Evolutionary conservation across 2,888 invertebrate genomes (phyloP).

Genomic region (Lepidonotus clava): DNA sequence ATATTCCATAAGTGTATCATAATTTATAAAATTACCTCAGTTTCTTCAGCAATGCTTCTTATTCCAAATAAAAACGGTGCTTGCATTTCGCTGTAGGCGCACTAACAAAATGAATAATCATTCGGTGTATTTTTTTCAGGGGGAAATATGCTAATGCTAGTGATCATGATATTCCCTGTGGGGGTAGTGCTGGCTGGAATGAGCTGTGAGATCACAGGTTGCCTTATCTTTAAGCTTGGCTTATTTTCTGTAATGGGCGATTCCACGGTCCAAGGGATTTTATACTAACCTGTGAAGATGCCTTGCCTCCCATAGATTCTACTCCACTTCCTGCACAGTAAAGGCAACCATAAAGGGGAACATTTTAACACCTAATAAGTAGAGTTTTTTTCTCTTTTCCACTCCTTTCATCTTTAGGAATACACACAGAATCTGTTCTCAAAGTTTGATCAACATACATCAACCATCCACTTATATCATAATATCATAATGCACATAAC

Average conservation of each 20-base stretch:
- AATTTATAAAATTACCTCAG: background rate
- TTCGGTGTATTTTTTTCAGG: background rate
- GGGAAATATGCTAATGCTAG: background rate
- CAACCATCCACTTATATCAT: no score
- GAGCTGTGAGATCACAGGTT: background rate
- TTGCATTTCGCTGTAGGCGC: no score
- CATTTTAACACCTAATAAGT: no score
- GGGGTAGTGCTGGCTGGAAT: background rate
- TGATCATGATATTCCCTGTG: background rate
- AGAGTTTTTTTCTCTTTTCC: no score
- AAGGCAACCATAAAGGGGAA: no score
- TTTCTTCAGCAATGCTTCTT: background rate
- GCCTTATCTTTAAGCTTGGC: conserved; percentile 20
- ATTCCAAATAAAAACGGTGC: no score
- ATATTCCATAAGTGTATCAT: background rate
- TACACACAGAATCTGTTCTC: no score
- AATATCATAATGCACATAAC: no score
- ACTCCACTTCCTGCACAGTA: no score
- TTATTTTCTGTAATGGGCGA: background rate
- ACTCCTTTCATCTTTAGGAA: no score
- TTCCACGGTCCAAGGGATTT: background rate
- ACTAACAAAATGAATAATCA: background rate
- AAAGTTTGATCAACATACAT: no score
- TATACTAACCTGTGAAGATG: background rate
- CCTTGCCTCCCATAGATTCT: no score